A percentile compares a stretch with the other conserved stretches of the same genome.
These are phyloP conservation scores for Acridotheres tristis DNA, from an alignment of 2,797 vertebrate species.

Conservation along the genomic window DNA sequence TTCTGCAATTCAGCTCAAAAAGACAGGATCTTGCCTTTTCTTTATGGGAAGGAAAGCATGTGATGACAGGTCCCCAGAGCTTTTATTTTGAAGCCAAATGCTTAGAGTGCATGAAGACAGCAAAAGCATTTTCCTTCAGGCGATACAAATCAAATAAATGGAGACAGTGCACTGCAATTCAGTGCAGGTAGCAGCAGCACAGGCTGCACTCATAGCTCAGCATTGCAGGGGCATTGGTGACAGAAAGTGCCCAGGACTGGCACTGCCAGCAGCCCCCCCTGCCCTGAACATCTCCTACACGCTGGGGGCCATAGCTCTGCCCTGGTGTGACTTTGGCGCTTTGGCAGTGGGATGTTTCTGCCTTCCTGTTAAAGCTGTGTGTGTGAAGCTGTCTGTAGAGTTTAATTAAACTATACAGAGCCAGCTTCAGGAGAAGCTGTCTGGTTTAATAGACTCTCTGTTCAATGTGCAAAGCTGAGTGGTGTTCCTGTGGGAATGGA, in stretches of 20 bases:
- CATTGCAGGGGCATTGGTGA: accelerated
- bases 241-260: not conserved
- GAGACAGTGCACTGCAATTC: not conserved
- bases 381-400: not conserved
- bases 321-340: not conserved
- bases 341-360: not conserved
- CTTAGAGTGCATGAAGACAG: constrained; percentile 51
- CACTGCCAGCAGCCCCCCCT: not conserved
- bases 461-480: not conserved
- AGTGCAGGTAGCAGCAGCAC: not conserved
- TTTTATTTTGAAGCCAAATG: constrained; percentile 64
- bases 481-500: not conserved
- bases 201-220: not conserved
- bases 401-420: not conserved
- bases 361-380: not conserved
- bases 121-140: constrained; percentile 57
- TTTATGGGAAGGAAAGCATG: constrained; percentile 18
- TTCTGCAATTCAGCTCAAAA: constrained; percentile 15
- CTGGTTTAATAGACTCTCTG: not conserved
- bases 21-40: constrained; percentile 11
- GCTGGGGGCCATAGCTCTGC: not conserved
- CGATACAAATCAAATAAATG: constrained; percentile 51
- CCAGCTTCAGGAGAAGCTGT: not conserved
- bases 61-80: constrained; percentile 40
- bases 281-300: accelerated